phyloP scores from a whole-genome alignment of 2,888 invertebrate species.

The Lasioglossum zephyrum region DNA sequence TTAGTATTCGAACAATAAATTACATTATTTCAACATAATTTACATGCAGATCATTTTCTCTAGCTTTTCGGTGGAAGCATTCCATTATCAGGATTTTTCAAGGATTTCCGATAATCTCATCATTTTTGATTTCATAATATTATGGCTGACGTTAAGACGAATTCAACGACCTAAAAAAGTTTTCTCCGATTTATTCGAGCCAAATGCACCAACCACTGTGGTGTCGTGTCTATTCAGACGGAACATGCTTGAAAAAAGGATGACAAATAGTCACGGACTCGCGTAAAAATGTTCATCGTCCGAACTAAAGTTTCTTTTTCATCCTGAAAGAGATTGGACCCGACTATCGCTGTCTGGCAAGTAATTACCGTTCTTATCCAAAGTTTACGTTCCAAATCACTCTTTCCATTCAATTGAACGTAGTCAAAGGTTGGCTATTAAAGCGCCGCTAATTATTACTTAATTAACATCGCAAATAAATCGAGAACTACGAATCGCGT shows the following conservation, averaged over 20 bases:
- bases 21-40: too few species aligned
- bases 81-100: too few species aligned
- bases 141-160: too few species aligned
- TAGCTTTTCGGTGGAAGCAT: too few species aligned
- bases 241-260: not conserved
- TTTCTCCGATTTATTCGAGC: too few species aligned
- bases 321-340: not conserved
- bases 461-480: conserved; percentile 11
- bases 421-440: not conserved
- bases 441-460: conserved; percentile 3
- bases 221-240: not conserved
- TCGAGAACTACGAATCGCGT: not conserved
- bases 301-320: not conserved
- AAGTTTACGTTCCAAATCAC: not conserved
- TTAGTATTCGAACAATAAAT: too few species aligned
- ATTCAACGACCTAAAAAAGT: too few species aligned
- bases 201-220: too few species aligned
- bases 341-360: not conserved
- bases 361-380: conserved; percentile 3
- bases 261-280: not conserved
- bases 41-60: too few species aligned
- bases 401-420: not conserved
- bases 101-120: too few species aligned
- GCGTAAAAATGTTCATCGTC: not conserved
- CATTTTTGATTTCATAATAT: too few species aligned